Conservation (phyloP, 2,113 vertebrate genomes). For the Dascyllus trimaculatus region DNA sequence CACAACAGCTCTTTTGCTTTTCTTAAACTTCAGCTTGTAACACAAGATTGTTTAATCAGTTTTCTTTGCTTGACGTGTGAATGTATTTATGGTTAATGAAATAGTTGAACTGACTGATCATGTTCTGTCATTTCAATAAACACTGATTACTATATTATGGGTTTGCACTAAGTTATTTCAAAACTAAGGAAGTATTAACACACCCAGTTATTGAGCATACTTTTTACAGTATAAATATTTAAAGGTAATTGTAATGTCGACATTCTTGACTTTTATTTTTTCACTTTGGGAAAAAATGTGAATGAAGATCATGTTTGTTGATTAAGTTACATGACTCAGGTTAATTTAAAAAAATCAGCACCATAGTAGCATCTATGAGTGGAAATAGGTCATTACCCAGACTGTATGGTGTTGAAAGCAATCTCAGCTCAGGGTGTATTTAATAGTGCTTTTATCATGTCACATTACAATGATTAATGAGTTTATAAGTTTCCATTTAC, state of each 20-base stretch:
- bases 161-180: constrained; percentile 20
- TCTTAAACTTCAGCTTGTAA: not conserved
- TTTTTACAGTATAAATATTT: not conserved
- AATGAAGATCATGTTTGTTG: not conserved
- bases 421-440: not conserved
- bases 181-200: constrained; percentile 50
- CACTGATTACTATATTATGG: not conserved
- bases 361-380: too few relatives aligned
- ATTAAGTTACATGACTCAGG: not conserved
- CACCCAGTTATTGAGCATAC: not conserved
- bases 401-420: not conserved
- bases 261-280: not conserved
- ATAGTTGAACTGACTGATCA: not conserved
- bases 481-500: too few relatives aligned
- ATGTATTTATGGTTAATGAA: constrained; percentile 48
- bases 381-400: too few relatives aligned
- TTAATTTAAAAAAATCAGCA: too few relatives aligned
- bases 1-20: not conserved
- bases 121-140: constrained; percentile 17
- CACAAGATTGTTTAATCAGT: not conserved
- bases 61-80: constrained; percentile 32
- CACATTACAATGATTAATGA: too few relatives aligned
- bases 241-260: not conserved
- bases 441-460: not conserved
- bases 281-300: not conserved